phyloP scores from a whole-genome alignment of 2,113 vertebrate genomes.

The Xenotilapia longispinis region DNA sequence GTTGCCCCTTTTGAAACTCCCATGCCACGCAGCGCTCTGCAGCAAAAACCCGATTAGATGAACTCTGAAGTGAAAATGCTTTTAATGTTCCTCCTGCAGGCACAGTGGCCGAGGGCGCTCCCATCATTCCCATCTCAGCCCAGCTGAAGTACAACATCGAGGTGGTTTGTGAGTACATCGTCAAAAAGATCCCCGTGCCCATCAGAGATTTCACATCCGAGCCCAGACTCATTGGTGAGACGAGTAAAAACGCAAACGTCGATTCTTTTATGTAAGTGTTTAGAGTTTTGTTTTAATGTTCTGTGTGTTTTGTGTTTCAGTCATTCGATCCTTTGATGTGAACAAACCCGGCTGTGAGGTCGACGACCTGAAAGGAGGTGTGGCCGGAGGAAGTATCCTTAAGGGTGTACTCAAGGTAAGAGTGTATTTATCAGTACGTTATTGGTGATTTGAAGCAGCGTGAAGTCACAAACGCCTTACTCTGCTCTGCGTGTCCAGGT shows the following conservation, averaged over 20 bases:
- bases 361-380: slow-evolving; percentile 96
- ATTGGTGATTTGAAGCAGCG: not conserved
- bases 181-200: slow-evolving; percentile 96
- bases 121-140: slow-evolving; percentile 97
- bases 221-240: slow-evolving; percentile 91
- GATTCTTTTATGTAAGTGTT: not conserved
- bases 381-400: slow-evolving; percentile 96
- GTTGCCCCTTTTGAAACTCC: not conserved
- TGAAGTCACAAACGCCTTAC: not conserved
- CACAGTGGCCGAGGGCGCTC: slow-evolving; percentile 95
- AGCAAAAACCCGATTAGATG: not conserved
- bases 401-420: slow-evolving; percentile 96
- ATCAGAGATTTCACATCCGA: slow-evolving; percentile 95
- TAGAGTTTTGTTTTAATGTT: not conserved
- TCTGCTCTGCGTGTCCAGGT: slow-evolving; percentile 71
- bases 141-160: slow-evolving; percentile 99
- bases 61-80: not conserved
- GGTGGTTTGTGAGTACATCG: slow-evolving; percentile 98
- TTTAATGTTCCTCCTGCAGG: slow-evolving; percentile 61
- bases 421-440: accelerated
- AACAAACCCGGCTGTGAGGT: slow-evolving; percentile 99
- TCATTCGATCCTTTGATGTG: slow-evolving; percentile 97
- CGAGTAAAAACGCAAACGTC: accelerated
- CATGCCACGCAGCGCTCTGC: not conserved
- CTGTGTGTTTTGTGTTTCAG: slow-evolving; percentile 56